Evolutionary conservation across 64 coral and sea anemone species (phyloP).

Genomic region (Hydrozoanthus tunicans): DNA sequence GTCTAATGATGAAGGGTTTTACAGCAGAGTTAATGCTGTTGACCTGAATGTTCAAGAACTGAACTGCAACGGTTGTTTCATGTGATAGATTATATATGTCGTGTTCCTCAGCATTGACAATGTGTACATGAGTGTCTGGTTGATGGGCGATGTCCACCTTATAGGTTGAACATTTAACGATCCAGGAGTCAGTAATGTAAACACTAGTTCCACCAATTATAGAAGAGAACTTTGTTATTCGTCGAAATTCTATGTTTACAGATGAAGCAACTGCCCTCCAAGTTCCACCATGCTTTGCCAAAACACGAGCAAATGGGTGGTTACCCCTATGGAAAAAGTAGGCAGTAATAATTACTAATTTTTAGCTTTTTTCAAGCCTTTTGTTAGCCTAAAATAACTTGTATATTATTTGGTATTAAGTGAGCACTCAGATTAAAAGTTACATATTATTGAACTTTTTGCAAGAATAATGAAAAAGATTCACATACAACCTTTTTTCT

Average conservation of each 20-base stretch:
- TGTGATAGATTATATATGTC: slow-evolving; percentile 79
- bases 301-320: slow-evolving; percentile 81
- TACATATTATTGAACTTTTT: no score
- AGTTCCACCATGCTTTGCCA: slow-evolving; percentile 83
- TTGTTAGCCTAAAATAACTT: no score
- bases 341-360: no score
- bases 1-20: slow-evolving; percentile 86
- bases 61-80: slow-evolving; percentile 87
- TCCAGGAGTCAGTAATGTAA: slow-evolving; percentile 98
- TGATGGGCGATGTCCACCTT: slow-evolving; percentile 93
- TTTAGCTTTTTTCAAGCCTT: no score
- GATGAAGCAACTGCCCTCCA: slow-evolving; percentile 95
- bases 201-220: slow-evolving; percentile 98
- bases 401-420: no score
- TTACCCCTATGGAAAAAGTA: slow-evolving; percentile 49
- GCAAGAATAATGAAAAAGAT: no score
- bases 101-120: slow-evolving; percentile 91
- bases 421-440: no score
- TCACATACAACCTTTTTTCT: no score
- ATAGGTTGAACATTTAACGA: slow-evolving; percentile 91
- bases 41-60: slow-evolving; percentile 92
- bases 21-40: slow-evolving; percentile 84
- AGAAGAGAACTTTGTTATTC: slow-evolving; percentile 93
- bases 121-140: slow-evolving; percentile 89
- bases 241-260: slow-evolving; percentile 94